Base-by-base conservation (phyloP, 2,888 invertebrate species). In the Ditula angustiorana region DNA sequence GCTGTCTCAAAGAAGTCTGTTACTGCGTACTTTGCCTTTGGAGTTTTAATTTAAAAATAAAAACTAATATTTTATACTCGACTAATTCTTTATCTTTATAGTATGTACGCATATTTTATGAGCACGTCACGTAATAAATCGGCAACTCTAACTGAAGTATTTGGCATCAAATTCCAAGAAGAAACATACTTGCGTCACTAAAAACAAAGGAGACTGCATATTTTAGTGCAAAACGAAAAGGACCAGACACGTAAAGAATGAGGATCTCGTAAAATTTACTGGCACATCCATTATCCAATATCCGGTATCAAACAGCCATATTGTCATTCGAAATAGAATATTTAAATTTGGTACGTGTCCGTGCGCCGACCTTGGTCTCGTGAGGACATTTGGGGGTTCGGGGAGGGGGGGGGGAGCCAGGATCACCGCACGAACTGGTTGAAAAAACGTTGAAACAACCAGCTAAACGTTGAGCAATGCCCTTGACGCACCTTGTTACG, bases 401-500 rank as follows among this genome's bases (percentile, higher is more conserved):
- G 71, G 69, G 71, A 70, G 69, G 70, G 71, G 70, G 72, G 61
- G 71, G 67, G 74, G 66, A 66, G 64, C 60, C 61, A 62, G 79
- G 75, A 77, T 67, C 78, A 74, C 61, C 78, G 75, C 80, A 81
- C 80, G 78, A 82, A 82, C 78, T 78, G 77, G 80, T 76, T 74
- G 73, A 78, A 83, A 85, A 85, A 85, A 68, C 60, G 35, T 68
- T 68, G 56, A 80, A 82, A 83, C 85, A 82, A 81, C 79, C 76
- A 79, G 77, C 82, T 75, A 77, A 79, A 80, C 80, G 77, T 76
- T 79, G 81, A 78, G 78, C 74, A 73, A 74, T 79, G 89, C 88
- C 90, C 90, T 90, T 90, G 90, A 84, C 85, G 86, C 85, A 82
- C 84, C 86, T 87, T 80, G 82, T 77, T 75, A 79, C 78, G 75